Conservation (phyloP, 1,140 invertebrate genomes). For the Plutomurus gul region DNA sequence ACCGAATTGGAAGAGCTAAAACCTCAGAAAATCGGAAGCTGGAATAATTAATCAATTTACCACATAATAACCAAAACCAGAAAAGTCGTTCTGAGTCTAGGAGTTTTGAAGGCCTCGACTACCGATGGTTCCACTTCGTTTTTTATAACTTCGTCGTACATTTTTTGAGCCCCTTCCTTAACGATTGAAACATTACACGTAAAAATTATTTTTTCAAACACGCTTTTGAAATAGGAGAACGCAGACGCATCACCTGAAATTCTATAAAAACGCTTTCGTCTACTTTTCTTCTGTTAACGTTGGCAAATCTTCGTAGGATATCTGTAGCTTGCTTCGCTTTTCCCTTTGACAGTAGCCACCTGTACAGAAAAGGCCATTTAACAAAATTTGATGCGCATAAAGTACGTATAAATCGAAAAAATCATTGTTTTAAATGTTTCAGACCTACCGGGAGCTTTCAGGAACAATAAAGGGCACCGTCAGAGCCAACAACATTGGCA, state of each 20-base stretch:
- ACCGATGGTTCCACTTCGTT: conserved; percentile 75
- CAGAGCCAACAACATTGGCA: conserved; percentile 71
- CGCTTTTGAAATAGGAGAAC: too few species aligned
- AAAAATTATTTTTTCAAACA: too few species aligned
- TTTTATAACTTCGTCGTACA: conserved; percentile 63
- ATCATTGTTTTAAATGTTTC: too few species aligned
- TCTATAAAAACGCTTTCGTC: conserved; percentile 71
- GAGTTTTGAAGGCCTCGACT: conserved; percentile 75
- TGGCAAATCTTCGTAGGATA: conserved; percentile 78
- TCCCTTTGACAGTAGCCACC: conserved; percentile 82
- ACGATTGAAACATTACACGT: too few species aligned
- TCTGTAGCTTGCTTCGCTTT: conserved; percentile 74
- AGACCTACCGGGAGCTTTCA: conserved; percentile 75
- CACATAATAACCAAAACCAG: conserved; percentile 77
- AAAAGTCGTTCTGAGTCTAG: conserved; percentile 71
- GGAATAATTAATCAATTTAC: conserved; percentile 56
- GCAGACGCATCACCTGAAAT: too few species aligned
- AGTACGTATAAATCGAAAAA: not conserved
- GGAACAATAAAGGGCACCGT: conserved; percentile 76
- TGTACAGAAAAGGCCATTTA: conserved; percentile 56
- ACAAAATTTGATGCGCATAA: not conserved
- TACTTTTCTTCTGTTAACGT: conserved; percentile 75
- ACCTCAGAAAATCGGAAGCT: too few species aligned
- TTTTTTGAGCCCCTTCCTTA: conserved; percentile 41
- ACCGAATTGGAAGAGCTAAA: too few species aligned